phyloP scores from a whole-genome alignment of 2,113 vertebrate species.

The Greenwoodochromis staneri region DNA sequence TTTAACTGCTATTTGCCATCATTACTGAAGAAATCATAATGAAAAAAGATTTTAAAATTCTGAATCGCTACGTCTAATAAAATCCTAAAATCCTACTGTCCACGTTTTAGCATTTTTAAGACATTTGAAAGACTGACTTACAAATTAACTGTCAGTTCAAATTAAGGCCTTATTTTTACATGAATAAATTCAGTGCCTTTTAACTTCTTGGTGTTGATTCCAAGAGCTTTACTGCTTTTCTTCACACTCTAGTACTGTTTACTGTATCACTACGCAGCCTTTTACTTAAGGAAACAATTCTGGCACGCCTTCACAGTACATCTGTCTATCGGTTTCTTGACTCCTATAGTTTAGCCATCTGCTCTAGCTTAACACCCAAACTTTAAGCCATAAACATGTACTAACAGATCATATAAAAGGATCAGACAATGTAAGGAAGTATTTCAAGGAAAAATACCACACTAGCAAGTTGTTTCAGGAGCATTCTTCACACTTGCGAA shows the following conservation, averaged over 20 bases:
- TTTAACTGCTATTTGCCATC: background rate
- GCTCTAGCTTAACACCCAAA: background rate
- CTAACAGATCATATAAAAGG: background rate
- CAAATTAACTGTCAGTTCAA: background rate
- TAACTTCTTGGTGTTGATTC: background rate
- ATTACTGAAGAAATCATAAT: background rate
- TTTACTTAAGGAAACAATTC: background rate
- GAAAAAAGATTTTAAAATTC: background rate
- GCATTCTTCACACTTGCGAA: conserved; percentile 1
- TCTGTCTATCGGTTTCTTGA: background rate
- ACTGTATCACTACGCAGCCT: background rate
- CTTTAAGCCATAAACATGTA: background rate
- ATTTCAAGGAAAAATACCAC: background rate
- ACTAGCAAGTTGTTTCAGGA: background rate
- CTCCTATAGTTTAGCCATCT: conserved; percentile 29
- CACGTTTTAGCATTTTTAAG: background rate
- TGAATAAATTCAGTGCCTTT: background rate
- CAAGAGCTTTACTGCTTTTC: background rate
- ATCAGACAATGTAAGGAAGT: background rate
- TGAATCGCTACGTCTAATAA: background rate
- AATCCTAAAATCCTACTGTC: background rate
- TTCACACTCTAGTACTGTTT: background rate
- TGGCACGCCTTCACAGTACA: background rate
- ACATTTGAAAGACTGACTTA: background rate
- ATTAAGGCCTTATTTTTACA: background rate